Conservation (phyloP, 1,140 invertebrate genomes). For the Mya arenaria region DNA sequence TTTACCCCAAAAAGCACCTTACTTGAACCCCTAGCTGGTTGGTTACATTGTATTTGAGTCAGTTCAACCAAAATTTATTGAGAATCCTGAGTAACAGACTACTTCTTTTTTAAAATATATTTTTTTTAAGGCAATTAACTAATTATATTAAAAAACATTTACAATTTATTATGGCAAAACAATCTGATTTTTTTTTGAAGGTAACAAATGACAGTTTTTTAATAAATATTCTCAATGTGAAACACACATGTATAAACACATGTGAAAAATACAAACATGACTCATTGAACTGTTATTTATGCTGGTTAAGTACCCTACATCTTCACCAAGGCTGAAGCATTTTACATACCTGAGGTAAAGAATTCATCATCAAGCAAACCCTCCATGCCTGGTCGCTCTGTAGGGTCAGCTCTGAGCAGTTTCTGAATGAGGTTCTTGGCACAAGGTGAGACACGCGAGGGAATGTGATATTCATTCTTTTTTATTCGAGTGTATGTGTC, state of each 20-base stretch:
- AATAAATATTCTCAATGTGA: no score
- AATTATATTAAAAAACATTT: background rate
- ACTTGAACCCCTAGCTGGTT: no score
- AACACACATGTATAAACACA: no score
- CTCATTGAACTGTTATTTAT: no score
- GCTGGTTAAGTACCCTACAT: background rate
- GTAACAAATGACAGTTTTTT: no score
- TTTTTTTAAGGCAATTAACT: background rate
- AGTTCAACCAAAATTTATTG: background rate
- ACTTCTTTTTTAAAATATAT: background rate
- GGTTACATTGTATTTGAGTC: background rate
- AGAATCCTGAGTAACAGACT: background rate
- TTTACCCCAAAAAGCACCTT: no score
- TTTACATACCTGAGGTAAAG: constrained; percentile 83
- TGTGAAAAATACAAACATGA: no score
- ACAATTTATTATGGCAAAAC: background rate
- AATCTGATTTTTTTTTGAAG: no score
- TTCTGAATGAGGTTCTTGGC: constrained; percentile 91
- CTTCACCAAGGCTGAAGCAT: background rate
- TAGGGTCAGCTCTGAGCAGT: constrained; percentile 92
- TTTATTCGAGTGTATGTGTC: constrained; percentile 97
- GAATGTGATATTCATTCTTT: constrained; percentile 95
- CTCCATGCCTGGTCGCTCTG: constrained; percentile 89
- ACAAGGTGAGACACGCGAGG: constrained; percentile 85
- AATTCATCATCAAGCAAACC: constrained; percentile 90